phyloP scores from a whole-genome alignment of 2,888 invertebrate genomes.

The Dichetophora obliterata region DNA sequence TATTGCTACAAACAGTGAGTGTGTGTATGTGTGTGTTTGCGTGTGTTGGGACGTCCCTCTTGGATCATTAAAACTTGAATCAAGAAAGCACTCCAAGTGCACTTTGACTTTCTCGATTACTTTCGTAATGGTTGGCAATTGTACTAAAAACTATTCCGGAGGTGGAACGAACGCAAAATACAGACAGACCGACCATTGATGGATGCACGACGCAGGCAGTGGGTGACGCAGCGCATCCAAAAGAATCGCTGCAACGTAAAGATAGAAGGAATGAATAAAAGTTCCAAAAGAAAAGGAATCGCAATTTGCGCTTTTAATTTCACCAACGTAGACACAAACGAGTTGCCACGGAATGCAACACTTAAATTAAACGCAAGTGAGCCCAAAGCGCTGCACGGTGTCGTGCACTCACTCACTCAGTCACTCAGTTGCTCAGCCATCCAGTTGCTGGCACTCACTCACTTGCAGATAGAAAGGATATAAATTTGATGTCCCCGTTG shows the following conservation, averaged over 20 bases:
- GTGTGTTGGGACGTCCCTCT: conserved; percentile 43
- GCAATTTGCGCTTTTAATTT: background rate
- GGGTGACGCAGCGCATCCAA: conserved; percentile 1
- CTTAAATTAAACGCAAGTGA: background rate
- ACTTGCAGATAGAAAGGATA: background rate
- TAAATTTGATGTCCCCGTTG: conserved; percentile 19
- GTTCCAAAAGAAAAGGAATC: background rate
- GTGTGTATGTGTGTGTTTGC: conserved; percentile 18
- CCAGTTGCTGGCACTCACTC: background rate
- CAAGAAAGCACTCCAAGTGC: conserved; percentile 48
- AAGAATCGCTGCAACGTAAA: background rate
- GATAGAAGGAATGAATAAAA: background rate
- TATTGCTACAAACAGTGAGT: background rate
- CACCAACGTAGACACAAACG: background rate
- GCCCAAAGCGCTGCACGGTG: background rate
- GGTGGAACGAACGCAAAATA: conserved; percentile 15
- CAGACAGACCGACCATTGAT: background rate
- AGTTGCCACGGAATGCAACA: conserved; percentile 1
- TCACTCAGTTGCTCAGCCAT: background rate
- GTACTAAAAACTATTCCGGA: conserved; percentile 26
- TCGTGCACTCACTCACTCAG: background rate
- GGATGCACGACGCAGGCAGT: background rate
- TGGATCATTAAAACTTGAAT: conserved; percentile 51
- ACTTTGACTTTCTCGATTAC: conserved; percentile 53
- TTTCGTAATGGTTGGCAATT: conserved; percentile 47